These are phyloP conservation scores for Lamellibrachia columna DNA, from an alignment of 2,888 invertebrate species.

Conservation along the genomic window DNA sequence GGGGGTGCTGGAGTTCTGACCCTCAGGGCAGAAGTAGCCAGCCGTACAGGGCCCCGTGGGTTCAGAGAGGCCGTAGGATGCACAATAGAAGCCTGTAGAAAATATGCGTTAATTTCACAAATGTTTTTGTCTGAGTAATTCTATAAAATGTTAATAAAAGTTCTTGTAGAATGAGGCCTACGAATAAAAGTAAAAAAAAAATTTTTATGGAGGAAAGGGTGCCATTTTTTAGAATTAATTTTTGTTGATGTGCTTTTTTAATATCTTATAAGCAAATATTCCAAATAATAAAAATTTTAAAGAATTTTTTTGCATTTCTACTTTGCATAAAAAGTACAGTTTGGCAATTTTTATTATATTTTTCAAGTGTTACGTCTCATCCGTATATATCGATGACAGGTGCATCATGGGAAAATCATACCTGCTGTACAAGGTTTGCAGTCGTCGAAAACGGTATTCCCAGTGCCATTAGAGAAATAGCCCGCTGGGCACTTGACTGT, in stretches of 20 bases:
- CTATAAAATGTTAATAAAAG: neutral
- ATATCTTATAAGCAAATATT: no score
- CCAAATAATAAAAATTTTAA: no score
- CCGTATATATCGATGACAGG: neutral
- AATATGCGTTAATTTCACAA: neutral
- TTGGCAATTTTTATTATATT: neutral
- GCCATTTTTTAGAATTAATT: no score
- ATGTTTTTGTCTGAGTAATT: neutral
- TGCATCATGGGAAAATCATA: conserved; percentile 32
- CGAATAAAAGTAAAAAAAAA: no score
- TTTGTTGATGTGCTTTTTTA: no score
- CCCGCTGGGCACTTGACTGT: conserved; percentile 56
- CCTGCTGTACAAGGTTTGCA: conserved; percentile 58
- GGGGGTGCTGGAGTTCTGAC: conserved; percentile 55
- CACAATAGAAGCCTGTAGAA: conserved; percentile 58
- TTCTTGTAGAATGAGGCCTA: no score
- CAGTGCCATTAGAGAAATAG: conserved; percentile 55
- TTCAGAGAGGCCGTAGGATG: conserved; percentile 44
- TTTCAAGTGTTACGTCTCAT: neutral
- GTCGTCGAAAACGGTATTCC: conserved; percentile 48
- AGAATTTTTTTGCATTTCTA: no score
- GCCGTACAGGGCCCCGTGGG: conserved; percentile 51
- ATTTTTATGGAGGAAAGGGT: no score
- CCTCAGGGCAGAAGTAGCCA: conserved; percentile 61
- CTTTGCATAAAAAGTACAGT: no score